Evolutionary conservation across 2,113 vertebrate species (phyloP).

Genomic region (Prietella phreatophila): DNA sequence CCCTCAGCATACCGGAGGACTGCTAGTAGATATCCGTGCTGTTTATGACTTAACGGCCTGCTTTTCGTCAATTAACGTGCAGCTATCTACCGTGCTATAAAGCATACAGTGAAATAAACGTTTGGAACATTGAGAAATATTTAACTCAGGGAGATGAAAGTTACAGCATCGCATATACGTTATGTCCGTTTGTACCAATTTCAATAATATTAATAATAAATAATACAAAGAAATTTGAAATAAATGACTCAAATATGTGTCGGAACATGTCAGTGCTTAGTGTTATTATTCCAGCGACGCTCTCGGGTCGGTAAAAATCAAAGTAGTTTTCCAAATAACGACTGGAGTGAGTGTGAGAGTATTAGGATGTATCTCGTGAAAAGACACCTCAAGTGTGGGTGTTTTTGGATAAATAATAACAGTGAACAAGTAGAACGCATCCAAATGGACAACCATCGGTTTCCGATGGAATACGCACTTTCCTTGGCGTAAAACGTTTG

Average conservation of each 20-base stretch:
- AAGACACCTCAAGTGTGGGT: not conserved
- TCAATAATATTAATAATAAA: no score
- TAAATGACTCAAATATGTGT: not conserved
- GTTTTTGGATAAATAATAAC: not conserved
- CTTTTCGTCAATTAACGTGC: constrained; percentile 59
- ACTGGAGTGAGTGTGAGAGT: not conserved
- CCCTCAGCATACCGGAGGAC: constrained; percentile 43
- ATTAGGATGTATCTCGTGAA: not conserved
- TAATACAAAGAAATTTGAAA: not conserved
- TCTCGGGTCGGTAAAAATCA: not conserved
- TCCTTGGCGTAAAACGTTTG: no score
- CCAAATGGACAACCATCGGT: not conserved
- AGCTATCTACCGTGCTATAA: constrained; percentile 55
- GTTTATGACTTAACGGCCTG: constrained; percentile 63
- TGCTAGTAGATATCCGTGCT: constrained; percentile 39
- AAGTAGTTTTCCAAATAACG: not conserved
- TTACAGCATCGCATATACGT: constrained; percentile 1
- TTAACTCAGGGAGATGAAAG: constrained; percentile 49
- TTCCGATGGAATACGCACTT: not conserved
- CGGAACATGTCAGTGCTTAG: not conserved
- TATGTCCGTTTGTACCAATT: not conserved
- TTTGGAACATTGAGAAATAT: constrained; percentile 62
- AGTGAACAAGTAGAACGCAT: not conserved
- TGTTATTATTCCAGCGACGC: not conserved
- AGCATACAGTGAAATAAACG: constrained; percentile 45